Base-by-base conservation (phyloP, 2,888 invertebrate genomes). In the Steinernema hermaphroditum region DNA sequence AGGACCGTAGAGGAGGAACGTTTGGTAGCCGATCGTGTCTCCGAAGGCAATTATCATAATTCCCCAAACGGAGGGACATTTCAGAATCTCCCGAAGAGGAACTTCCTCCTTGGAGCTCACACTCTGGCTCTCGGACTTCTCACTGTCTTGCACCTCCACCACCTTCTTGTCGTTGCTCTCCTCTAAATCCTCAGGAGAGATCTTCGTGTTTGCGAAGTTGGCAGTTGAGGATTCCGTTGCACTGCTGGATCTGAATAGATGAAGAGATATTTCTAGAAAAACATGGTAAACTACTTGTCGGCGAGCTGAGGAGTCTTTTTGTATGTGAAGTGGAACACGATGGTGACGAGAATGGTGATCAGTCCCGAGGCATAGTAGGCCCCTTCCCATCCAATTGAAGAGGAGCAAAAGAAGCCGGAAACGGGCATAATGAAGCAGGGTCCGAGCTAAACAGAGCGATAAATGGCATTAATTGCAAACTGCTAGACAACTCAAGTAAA, bases 61-160 rank as follows among this genome's bases (percentile, higher is more conserved):
- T 27, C 73, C 73, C 54, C 72, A 44, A 0, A 73, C 72, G n/a
- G 73, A 37, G 29, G 34, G 70, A 14, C 44, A 44, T 0, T 37
- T 71, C 19, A 76, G 74, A 4, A 79, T 75, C 4, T 74, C 77
- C 1, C 69, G 16, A 43, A 78, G 78, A 0, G 79, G 79, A 9
- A 78, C 76, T 16, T 62, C 27, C 4, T 62, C 32, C 16, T 37
- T 37, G 37, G 37, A 37, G 37, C 37, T 37, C 6, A 4, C 37
- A 12, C 37, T 37, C 37, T 37, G 37, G 12, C 37, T 37, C 6
- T 37, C 37, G n/a, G n/a, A n/a, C n/a, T n/a, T n/a, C n/a, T n/a
- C n/a, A n/a, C n/a, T n/a, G 6, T 37, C 37, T 4, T 37, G 6
- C 37, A 37, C 37, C 37, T 8, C 37, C 37, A 37, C 37, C 37